Conservation (phyloP, 1,140 invertebrate species). For the Eciton burchellii region DNA sequence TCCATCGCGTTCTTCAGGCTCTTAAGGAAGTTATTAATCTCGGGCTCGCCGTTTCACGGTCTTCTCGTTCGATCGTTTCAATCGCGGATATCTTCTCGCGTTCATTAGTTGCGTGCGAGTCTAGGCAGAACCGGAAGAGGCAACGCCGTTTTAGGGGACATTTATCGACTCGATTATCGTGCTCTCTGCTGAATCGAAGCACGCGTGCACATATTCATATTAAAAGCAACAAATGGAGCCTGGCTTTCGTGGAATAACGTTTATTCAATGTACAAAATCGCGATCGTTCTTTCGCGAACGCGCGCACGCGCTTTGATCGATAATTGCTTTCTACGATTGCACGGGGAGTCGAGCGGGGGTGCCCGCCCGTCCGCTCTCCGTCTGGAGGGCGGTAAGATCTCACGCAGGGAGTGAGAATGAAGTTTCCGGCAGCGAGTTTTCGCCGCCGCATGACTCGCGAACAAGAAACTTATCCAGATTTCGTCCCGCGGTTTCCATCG, state of each 20-base stretch:
- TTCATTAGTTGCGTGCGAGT: not conserved
- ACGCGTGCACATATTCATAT: not conserved
- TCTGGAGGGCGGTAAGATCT: too few relatives aligned
- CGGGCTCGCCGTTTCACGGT: too few relatives aligned
- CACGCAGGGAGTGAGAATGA: constrained; percentile 45
- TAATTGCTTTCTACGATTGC: constrained; percentile 29
- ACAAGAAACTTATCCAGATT: constrained; percentile 48
- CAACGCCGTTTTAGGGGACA: not conserved
- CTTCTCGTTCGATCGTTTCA: too few relatives aligned
- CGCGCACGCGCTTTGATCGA: constrained; percentile 45
- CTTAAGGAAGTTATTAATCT: too few relatives aligned
- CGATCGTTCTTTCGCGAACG: not conserved
- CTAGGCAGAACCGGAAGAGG: not conserved
- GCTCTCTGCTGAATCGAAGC: not conserved
- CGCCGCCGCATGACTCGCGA: constrained; percentile 39
- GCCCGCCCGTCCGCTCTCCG: constrained; percentile 16
- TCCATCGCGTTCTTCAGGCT: too few relatives aligned
- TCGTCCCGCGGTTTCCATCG: constrained; percentile 30
- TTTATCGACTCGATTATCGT: not conserved
- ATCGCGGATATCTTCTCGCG: too few relatives aligned
- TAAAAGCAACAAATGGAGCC: not conserved
- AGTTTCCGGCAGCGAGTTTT: constrained; percentile 41
- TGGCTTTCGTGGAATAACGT: not conserved
- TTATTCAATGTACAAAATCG: constrained; percentile 12
- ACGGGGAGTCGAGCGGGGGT: constrained; percentile 23